Base-by-base conservation (phyloP, 2,888 invertebrate genomes). In the Cosmorhoe ocellata region DNA sequence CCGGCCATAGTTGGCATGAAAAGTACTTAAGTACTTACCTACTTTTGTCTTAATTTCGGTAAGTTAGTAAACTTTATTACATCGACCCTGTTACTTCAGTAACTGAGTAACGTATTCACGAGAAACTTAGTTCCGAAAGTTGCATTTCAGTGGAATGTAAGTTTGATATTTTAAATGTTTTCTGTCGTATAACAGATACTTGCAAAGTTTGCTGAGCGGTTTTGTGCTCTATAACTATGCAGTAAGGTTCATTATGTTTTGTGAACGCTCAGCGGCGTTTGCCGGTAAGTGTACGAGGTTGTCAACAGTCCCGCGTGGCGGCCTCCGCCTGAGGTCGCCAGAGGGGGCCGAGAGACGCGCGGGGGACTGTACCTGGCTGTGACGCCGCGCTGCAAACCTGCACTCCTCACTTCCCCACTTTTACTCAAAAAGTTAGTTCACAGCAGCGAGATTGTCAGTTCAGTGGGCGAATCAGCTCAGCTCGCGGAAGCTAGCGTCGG, bases 401-500 rank as follows among this genome's bases (percentile, higher is more conserved):
- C 77, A 77, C 77, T 76, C 83, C 72, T 75, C 79, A 78, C 80
- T 74, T 71, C 69, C 67, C 76, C 79, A 79, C 81, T 78, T 67
- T 38, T n/a, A 63, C 63, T 34, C 18, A 49, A 36, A 78, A 76
- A 81, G 79, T 79, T 79, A 68, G 71, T 76, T 77, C 84, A 86
- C 85, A 79, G 80, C 67, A 64, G 64, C 60, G 62, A 67, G n/a
- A n/a, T n/a, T 67, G 66, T 69, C 63, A 63, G 67, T 60, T 62
- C 65, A 61, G 69, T 72, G 63, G 62, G 53, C 48, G 49, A 46
- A 56, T 66, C 66, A 69, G 51, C 69, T 81, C 79, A 76, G 83
- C 82, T 75, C 79, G 81, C 81, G 80, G 74, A 84, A 84, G 86
- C 83, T 77, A 75, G 81, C 79, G 77, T 67, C 66, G 74, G 76